Evolutionary conservation across 2,113 vertebrate genomes (phyloP).

Genomic region (Hassar affinis): DNA sequence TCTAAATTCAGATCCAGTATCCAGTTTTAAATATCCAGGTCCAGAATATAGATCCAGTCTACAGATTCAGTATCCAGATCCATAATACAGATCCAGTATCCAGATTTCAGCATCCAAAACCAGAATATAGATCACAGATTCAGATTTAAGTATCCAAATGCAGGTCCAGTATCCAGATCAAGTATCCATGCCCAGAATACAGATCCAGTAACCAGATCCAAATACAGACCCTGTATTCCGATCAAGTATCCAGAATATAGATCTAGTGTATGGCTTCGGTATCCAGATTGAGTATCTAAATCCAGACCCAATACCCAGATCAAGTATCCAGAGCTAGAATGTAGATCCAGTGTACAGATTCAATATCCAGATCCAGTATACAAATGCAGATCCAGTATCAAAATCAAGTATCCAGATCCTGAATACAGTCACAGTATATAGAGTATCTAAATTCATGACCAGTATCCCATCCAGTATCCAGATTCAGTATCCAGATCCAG

Average conservation of each 20-base stretch:
- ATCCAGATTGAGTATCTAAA: neutral
- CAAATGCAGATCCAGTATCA: neutral
- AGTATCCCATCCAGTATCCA: too few relatives aligned
- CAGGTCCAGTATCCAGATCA: neutral
- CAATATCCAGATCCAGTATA: neutral
- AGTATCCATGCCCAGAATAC: neutral
- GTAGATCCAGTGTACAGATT: neutral
- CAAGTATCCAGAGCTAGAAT: neutral
- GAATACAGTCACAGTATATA: too few relatives aligned
- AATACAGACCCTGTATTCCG: neutral
- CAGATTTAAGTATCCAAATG: neutral
- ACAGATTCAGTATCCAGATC: neutral
- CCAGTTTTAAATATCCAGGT: neutral
- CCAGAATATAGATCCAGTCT: neutral
- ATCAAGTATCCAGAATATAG: neutral
- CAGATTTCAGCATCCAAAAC: neutral
- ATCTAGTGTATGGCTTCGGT: neutral
- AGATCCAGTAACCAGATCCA: neutral
- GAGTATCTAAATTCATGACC: too few relatives aligned
- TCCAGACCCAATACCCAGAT: neutral
- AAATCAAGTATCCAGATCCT: neutral
- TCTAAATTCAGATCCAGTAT: neutral
- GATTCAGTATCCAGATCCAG: neutral
- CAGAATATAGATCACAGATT: neutral
- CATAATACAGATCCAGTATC: neutral